phyloP scores from a whole-genome alignment of 2,113 vertebrate species.

The Xyliphius kryptos region DNA sequence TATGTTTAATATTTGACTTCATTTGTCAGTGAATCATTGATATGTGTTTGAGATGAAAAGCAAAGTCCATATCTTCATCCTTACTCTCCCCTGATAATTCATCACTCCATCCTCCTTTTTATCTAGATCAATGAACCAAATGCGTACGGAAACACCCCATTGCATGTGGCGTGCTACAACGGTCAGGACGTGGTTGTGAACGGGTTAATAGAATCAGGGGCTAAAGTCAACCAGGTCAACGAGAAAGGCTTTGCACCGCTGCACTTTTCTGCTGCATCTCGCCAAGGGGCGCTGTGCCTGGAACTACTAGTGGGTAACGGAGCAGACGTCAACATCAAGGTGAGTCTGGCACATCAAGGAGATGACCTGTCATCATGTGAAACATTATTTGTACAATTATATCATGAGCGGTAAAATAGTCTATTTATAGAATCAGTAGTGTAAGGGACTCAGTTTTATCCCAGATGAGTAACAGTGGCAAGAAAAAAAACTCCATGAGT shows the following conservation, averaged over 20 bases:
- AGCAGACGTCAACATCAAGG: slow-evolving; percentile 93
- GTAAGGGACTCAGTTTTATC: too few species aligned
- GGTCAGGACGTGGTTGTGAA: slow-evolving; percentile 97
- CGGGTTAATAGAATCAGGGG: slow-evolving; percentile 91
- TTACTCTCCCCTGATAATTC: too few species aligned
- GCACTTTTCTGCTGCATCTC: slow-evolving; percentile 93
- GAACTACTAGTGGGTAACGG: slow-evolving; percentile 93
- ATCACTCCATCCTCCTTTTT: not conserved
- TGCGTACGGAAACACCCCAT: slow-evolving; percentile 89
- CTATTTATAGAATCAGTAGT: too few species aligned
- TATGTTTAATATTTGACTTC: too few species aligned
- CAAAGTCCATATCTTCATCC: too few species aligned
- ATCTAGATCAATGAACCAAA: slow-evolving; percentile 93
- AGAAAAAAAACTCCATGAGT: too few species aligned
- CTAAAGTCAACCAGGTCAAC: slow-evolving; percentile 94
- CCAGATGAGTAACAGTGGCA: too few species aligned
- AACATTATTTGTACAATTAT: too few species aligned
- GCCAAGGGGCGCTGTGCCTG: slow-evolving; percentile 89
- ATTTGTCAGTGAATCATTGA: too few species aligned
- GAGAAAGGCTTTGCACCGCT: slow-evolving; percentile 92
- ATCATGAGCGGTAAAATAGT: too few species aligned
- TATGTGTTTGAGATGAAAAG: too few species aligned
- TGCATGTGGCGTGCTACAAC: slow-evolving; percentile 96
- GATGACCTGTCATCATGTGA: not conserved
- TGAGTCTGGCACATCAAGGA: slow-evolving; percentile 50